These are phyloP conservation scores for Eleginops maclovinus DNA, from an alignment of 2,113 vertebrate genomes.

Conservation along the genomic window DNA sequence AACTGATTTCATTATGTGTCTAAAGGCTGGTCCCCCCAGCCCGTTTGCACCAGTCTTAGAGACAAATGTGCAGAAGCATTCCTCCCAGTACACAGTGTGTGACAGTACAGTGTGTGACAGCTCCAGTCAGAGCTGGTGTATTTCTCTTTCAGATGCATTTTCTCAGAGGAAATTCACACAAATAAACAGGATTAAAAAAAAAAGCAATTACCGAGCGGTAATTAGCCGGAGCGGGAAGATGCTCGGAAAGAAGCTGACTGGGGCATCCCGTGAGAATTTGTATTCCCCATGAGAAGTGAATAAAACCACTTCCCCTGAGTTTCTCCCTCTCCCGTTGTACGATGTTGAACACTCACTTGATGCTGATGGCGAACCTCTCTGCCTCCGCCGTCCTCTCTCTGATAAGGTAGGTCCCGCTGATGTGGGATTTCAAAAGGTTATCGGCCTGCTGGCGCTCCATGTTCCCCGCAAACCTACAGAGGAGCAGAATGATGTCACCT, in stretches of 20 bases:
- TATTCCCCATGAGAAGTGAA: slow-evolving; percentile 31
- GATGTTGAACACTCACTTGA: slow-evolving; percentile 88
- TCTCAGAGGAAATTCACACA: slow-evolving; percentile 31
- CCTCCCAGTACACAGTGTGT: slow-evolving; percentile 7
- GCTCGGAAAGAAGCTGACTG: slow-evolving; percentile 44
- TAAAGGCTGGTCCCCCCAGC: slow-evolving; percentile 13
- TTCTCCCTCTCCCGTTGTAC: neutral
- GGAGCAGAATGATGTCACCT: slow-evolving; percentile 31
- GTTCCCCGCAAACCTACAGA: slow-evolving; percentile 94
- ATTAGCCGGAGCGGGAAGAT: slow-evolving; percentile 56
- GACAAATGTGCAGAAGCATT: slow-evolving; percentile 33
- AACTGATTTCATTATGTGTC: slow-evolving; percentile 22
- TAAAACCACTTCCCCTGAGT: slow-evolving; percentile 32
- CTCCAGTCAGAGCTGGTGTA: slow-evolving; percentile 28
- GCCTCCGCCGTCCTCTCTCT: slow-evolving; percentile 95
- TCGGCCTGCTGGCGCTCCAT: slow-evolving; percentile 97
- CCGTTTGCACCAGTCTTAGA: slow-evolving; percentile 33
- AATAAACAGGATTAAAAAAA: slow-evolving; percentile 30
- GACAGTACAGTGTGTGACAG: slow-evolving; percentile 43
- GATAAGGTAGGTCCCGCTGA: slow-evolving; percentile 96
- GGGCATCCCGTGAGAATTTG: slow-evolving; percentile 28
- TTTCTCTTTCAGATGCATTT: slow-evolving; percentile 8
- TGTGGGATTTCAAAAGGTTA: slow-evolving; percentile 93
- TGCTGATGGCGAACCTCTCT: slow-evolving; percentile 97
- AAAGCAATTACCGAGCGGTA: slow-evolving; percentile 64